Base-by-base conservation (phyloP, 2,888 invertebrate species). In the Isoperla grammatica region DNA sequence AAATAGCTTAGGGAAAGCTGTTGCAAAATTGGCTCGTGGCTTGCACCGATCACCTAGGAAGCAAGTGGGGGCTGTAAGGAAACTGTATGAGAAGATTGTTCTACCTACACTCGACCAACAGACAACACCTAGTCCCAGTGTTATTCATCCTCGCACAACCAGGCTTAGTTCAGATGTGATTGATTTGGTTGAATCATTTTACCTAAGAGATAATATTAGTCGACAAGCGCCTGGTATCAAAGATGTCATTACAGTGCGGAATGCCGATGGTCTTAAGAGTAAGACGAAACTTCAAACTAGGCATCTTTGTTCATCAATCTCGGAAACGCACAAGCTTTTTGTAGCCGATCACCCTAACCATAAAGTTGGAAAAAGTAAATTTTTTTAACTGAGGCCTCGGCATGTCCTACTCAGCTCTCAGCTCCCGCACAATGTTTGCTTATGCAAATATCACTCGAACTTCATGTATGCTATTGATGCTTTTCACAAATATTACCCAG, bases 401-500 rank as follows among this genome's bases (percentile, higher is more conserved):
- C 35, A 62, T 22, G 35, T 60, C 11, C 13, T 39, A 4, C 19
- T 60, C 39, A 12, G 43, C 9, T 50, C 56, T 37, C 37, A 50
- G 19, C 17, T 60, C 37, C 59, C 57, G 20, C 60, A 60, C 35
- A 60, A 56, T 50, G 54, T 62, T 11, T 60, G 57, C 43, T 15
- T 62, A 6, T 62, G 60, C 29, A 57, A 53, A 37, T 62, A 62
- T 37, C 62, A 62, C 37, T 29, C 48, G 23, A 60, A 56, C 37
- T 56, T 62, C 15, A 56, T 46, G 17, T 2, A 9, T 1, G 23
- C 48, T 11, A 22, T 57, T 2, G 39, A 48, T 35, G 46, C 48
- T 2, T 46, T 57, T 9, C 29, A 35, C 15, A 48, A 48, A 29
- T 8, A 3, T 2, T 35, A 13, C 22, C 39, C 19, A 8, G 4